These are phyloP conservation scores for Lasioglossum calceatum DNA, from an alignment of 2,888 invertebrate species.

Conservation along the genomic window DNA sequence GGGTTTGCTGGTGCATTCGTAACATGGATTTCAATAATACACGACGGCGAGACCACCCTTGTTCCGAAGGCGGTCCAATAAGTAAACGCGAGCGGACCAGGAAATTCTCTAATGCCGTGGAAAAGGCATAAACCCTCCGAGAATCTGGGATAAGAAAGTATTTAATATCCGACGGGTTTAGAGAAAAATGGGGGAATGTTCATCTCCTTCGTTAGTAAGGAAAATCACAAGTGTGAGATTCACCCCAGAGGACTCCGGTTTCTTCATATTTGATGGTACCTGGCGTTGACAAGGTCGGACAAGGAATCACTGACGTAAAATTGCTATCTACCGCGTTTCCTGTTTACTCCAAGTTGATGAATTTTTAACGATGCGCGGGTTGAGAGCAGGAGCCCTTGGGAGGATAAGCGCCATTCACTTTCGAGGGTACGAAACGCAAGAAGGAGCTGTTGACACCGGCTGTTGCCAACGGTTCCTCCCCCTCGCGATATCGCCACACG, in stretches of 20 bases:
- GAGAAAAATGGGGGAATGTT: neutral
- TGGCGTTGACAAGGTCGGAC: neutral
- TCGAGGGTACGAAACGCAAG: slow-evolving; percentile 59
- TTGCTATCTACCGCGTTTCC: slow-evolving; percentile 35
- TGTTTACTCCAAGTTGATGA: slow-evolving; percentile 27
- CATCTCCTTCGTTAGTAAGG: neutral
- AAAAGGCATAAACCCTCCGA: neutral
- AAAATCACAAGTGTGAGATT: neutral
- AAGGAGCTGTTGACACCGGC: slow-evolving; percentile 76
- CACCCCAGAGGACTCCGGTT: neutral
- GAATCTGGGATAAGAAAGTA: neutral
- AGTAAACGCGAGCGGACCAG: neutral
- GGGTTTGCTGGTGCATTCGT: slow-evolving; percentile 69
- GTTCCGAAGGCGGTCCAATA: neutral
- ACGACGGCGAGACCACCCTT: slow-evolving; percentile 54
- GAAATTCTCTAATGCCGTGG: neutral
- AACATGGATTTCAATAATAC: slow-evolving; percentile 76
- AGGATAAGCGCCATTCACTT: slow-evolving; percentile 56
- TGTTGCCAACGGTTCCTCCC: slow-evolving; percentile 72
- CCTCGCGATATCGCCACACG: neutral
- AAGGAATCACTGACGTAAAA: slow-evolving; percentile 21
- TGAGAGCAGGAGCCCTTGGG: slow-evolving; percentile 42
- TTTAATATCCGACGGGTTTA: neutral
- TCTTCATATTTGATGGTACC: neutral
- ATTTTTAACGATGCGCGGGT: slow-evolving; percentile 64